Conservation (phyloP, 2,113 vertebrate genomes). For the Callipepla californica region DNA sequence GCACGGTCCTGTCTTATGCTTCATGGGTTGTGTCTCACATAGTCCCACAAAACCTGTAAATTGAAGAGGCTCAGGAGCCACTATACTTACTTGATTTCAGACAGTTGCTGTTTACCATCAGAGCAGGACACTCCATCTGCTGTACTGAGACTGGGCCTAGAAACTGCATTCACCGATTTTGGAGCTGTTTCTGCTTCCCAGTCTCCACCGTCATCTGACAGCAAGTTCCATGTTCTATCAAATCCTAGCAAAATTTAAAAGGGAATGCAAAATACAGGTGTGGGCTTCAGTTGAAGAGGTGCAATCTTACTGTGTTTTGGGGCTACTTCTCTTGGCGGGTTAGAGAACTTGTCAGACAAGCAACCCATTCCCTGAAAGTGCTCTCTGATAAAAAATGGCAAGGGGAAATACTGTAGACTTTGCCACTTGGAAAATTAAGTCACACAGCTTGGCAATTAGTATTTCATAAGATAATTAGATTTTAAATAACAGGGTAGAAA, state of each 20-base stretch:
- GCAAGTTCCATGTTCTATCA: not conserved
- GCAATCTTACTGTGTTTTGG: not conserved
- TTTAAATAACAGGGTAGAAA: conserved; percentile 7
- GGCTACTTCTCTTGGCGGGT: not conserved
- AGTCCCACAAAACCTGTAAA: not conserved
- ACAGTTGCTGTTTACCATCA: not conserved
- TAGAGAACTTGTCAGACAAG: not conserved
- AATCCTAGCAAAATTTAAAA: not conserved
- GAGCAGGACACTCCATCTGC: conserved; percentile 12
- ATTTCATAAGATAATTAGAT: not conserved
- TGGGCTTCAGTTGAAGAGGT: rapidly evolving
- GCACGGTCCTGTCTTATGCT: not conserved
- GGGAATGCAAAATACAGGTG: not conserved
- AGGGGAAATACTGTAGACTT: not conserved
- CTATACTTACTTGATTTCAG: not conserved
- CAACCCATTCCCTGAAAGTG: not conserved
- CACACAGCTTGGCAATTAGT: not conserved
- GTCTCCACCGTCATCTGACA: not conserved
- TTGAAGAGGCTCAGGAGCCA: not conserved
- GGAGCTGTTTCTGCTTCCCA: not conserved
- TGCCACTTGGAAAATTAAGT: not conserved
- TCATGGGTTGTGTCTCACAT: rapidly evolving
- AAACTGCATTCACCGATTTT: conserved; percentile 1
- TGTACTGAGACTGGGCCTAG: not conserved
- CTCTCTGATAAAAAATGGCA: conserved; percentile 1